Evolutionary conservation across 1,140 invertebrate species (phyloP).

Genomic region (Caenorhabditis brenneri): DNA sequence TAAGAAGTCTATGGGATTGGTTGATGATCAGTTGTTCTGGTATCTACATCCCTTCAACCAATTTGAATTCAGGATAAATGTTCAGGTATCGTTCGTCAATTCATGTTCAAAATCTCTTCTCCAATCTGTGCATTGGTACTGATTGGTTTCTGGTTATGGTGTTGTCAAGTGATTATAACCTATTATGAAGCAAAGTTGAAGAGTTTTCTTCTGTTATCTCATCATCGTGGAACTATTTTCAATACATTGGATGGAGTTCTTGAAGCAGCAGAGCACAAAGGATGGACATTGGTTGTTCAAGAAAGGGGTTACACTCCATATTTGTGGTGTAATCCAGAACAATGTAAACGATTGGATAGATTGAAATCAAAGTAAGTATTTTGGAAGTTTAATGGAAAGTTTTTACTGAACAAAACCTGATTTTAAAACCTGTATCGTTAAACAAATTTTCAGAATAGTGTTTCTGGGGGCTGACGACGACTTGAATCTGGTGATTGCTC

Average conservation of each 20-base stretch:
- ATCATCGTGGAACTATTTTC: conserved; percentile 35
- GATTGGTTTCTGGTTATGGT: conserved; percentile 45
- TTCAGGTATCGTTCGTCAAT: conserved; percentile 30
- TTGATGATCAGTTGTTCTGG: conserved; percentile 27
- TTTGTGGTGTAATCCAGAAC: conserved; percentile 44
- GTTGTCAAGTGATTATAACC: conserved; percentile 23
- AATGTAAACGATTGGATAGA: conserved; percentile 24
- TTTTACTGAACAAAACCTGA: no score
- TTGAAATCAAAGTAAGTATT: not conserved
- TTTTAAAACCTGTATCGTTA: no score
- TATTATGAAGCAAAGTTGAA: conserved; percentile 46
- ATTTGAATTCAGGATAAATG: not conserved
- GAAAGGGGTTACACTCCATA: conserved; percentile 40
- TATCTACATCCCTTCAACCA: no score
- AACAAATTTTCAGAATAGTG: conserved; percentile 34
- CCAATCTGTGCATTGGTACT: conserved; percentile 32
- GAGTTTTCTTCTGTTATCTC: conserved; percentile 39
- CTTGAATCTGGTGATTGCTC: not conserved
- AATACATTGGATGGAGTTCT: conserved; percentile 40
- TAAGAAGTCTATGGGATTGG: conserved; percentile 25
- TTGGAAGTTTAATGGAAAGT: not conserved
- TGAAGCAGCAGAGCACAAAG: conserved; percentile 13
- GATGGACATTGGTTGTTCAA: conserved; percentile 23
- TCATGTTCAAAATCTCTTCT: not conserved
- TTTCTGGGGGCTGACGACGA: not conserved